phyloP scores from a whole-genome alignment of 2,888 invertebrate genomes.

The Heliothis peltigera region DNA sequence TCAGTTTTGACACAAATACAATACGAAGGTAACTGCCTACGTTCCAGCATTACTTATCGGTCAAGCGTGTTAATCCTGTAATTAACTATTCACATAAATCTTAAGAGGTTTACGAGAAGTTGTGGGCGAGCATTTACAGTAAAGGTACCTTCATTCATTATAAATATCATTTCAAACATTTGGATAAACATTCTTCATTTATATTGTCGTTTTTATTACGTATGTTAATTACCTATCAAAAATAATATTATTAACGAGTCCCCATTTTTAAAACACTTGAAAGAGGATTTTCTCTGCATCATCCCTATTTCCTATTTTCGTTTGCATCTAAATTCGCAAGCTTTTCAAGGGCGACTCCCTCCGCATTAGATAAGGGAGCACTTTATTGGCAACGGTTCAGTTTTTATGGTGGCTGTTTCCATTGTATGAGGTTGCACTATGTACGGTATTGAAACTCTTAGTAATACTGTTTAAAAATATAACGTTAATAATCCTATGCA shows the following conservation, averaged over 20 bases:
- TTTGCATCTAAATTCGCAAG: constrained; percentile 37
- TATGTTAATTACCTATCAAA: no score
- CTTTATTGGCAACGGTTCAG: constrained; percentile 38
- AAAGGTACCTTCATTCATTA: background rate
- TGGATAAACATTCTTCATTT: no score
- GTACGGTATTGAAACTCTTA: constrained; percentile 12
- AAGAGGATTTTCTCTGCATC: constrained; percentile 8
- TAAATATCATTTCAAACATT: no score
- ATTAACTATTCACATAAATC: constrained; percentile 21
- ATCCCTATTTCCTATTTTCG: constrained; percentile 18
- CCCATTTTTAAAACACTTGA: constrained; percentile 20
- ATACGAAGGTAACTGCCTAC: constrained; percentile 23
- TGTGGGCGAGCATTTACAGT: background rate
- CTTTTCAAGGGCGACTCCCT: constrained; percentile 39
- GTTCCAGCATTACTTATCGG: constrained; percentile 27
- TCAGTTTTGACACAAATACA: constrained; percentile 57
- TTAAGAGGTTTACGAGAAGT: constrained; percentile 10
- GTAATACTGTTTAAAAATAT: background rate
- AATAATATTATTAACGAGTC: background rate
- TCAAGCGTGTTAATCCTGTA: constrained; percentile 29
- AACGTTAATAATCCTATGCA: no score
- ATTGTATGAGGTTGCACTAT: constrained; percentile 22
- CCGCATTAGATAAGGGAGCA: constrained; percentile 48
- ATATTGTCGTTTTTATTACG: background rate
- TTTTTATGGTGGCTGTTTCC: constrained; percentile 28